Base-by-base conservation (phyloP, 1,140 invertebrate species). In the Leptoteleia sp. region DNA sequence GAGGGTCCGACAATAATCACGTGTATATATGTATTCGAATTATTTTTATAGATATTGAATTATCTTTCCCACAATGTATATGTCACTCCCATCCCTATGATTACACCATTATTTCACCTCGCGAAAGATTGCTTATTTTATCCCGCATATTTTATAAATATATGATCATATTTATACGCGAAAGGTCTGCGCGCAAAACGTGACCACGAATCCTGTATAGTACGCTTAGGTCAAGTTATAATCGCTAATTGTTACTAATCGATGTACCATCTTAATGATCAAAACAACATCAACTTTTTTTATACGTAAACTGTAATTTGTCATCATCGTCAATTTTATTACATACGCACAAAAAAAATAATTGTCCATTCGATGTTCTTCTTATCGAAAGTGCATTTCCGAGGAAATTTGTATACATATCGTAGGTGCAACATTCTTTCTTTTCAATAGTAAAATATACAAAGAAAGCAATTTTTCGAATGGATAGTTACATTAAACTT, bases 221-320 rank as follows among this genome's bases (percentile, higher is more conserved):
- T 79, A 79, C 68, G 76, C 76, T 79, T 79, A 79, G 76, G 62
- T 73, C 68, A 70, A 78, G 45, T 78, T 71, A 52, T 72, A 72
- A 73, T 79, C 55, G 65, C 75, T 77, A 77, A 70, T 77, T 65
- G 75, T 77, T 64, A 71, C 57, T 77, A 70, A 64, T 76, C 75
- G 57, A 71, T 71, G 43, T 45, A 71, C 27, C 29, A 59, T 52
- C 22, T 55, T 11, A 33, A 42, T 50, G 38, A 43, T 59, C 43
- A 11, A 65, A 16, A 65, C 16, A 25, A 15, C 16, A 17, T 31
- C 25, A 50, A 8, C 29, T 65, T 52, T 12, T 42, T 17, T 47
- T 47, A 37, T 19, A 7, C 31, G 35, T n/a, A n/a, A n/a, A n/a
- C n/a, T 25, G n/a, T 52, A 47, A 13, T 42, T 33, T 27, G 19